Evolutionary conservation across 2,888 invertebrate species (phyloP).

Genomic region (Ectemnius cavifrons): DNA sequence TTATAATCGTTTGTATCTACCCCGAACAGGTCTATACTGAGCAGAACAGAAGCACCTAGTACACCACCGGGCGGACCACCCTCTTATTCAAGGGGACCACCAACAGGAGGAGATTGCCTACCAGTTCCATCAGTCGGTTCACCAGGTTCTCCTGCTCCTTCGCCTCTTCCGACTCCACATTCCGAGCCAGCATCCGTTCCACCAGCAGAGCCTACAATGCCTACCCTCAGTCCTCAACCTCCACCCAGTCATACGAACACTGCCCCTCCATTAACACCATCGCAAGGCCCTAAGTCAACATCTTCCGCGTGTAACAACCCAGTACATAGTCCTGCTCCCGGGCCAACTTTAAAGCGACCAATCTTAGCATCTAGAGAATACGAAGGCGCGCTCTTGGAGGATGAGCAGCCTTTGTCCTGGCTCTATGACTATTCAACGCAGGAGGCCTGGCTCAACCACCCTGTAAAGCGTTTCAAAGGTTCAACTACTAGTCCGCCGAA

Average conservation of each 20-base stretch:
- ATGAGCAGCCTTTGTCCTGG: slow-evolving; percentile 88
- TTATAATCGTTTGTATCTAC: too few species aligned
- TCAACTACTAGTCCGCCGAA: slow-evolving; percentile 73
- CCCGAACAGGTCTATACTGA: slow-evolving; percentile 63
- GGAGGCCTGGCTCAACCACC: slow-evolving; percentile 88
- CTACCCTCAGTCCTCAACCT: slow-evolving; percentile 85
- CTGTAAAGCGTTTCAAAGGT: slow-evolving; percentile 90
- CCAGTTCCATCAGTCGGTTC: slow-evolving; percentile 76
- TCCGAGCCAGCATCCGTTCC: slow-evolving; percentile 85
- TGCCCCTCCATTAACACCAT: slow-evolving; percentile 74
- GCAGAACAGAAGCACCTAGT: slow-evolving; percentile 74
- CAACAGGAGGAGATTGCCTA: slow-evolving; percentile 74
- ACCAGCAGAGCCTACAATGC: slow-evolving; percentile 84
- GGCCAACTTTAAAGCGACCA: slow-evolving; percentile 84
- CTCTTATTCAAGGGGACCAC: slow-evolving; percentile 82
- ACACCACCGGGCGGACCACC: slow-evolving; percentile 84
- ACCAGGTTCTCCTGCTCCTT: slow-evolving; percentile 84
- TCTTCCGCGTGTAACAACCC: slow-evolving; percentile 72
- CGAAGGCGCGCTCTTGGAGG: slow-evolving; percentile 88
- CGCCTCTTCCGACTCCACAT: slow-evolving; percentile 85
- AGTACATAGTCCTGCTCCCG: slow-evolving; percentile 60
- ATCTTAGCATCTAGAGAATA: slow-evolving; percentile 87
- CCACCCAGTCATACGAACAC: slow-evolving; percentile 79
- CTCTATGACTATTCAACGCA: slow-evolving; percentile 92
- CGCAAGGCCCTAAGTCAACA: slow-evolving; percentile 77